Conservation (phyloP, 2,888 invertebrate species). For the Perdita meconis region DNA sequence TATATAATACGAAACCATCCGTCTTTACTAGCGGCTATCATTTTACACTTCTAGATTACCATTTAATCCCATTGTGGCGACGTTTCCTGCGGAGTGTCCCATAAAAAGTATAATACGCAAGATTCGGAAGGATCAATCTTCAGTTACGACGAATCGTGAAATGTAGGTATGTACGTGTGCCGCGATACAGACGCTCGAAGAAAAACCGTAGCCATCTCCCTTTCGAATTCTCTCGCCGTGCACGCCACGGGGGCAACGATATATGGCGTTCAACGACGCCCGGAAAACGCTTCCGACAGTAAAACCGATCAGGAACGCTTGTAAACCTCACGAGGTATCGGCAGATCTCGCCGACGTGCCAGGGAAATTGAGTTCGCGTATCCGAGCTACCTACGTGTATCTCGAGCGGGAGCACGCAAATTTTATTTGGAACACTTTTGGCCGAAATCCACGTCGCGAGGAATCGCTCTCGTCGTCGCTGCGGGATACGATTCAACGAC, state of each 20-base stretch:
- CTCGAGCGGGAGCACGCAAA: slow-evolving; percentile 34
- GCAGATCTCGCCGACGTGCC: slow-evolving; percentile 23
- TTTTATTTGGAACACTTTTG: slow-evolving; percentile 40
- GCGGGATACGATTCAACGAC: neutral
- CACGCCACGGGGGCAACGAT: neutral
- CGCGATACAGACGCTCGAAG: slow-evolving; percentile 6
- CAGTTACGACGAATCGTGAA: neutral
- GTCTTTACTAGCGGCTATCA: too few species aligned
- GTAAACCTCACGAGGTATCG: slow-evolving; percentile 45
- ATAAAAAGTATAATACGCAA: neutral
- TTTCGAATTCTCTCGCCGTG: slow-evolving; percentile 5
- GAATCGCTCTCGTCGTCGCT: slow-evolving; percentile 5
- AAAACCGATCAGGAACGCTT: slow-evolving; percentile 34
- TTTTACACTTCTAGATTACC: too few species aligned
- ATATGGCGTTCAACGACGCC: slow-evolving; percentile 3
- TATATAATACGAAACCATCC: too few species aligned
- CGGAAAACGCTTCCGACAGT: slow-evolving; percentile 24
- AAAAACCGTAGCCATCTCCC: neutral
- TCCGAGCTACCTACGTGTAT: slow-evolving; percentile 5
- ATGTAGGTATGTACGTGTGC: neutral
- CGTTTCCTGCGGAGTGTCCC: too few species aligned
- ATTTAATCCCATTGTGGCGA: too few species aligned
- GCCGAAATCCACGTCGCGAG: slow-evolving; percentile 20
- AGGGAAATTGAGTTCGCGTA: slow-evolving; percentile 45
- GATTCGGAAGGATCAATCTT: neutral